Evolutionary conservation across 2,797 vertebrate species (phyloP).

Genomic region (Gallirallus australis): DNA sequence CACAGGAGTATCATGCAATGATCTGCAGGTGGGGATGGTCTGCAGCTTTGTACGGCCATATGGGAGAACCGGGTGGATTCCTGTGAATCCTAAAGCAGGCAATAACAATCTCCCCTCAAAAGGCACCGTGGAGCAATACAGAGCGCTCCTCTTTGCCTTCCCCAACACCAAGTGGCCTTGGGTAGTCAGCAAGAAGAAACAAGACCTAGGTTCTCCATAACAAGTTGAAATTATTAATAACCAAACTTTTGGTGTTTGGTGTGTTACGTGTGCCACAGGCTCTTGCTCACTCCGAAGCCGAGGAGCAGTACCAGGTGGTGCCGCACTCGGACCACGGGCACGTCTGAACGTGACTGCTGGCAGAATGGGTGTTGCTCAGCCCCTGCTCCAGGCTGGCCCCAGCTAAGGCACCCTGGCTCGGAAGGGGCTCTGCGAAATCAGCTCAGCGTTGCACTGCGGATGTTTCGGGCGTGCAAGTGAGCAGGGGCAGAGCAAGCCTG

Average conservation of each 20-base stretch:
- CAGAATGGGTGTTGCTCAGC: neutral
- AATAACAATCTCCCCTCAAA: neutral
- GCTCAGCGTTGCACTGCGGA: fast-evolving
- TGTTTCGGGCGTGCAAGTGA: neutral
- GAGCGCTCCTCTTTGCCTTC: neutral
- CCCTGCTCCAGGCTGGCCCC: neutral
- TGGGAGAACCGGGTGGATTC: neutral
- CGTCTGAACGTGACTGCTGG: fast-evolving
- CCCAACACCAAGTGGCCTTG: neutral
- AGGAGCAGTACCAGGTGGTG: neutral
- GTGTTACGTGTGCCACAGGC: neutral
- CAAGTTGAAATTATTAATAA: neutral
- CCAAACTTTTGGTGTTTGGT: neutral
- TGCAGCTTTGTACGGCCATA: neutral
- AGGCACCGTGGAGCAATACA: neutral
- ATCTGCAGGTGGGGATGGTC: neutral
- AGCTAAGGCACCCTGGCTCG: neutral
- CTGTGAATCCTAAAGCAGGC: neutral
- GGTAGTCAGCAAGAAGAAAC: neutral
- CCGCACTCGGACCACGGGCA: fast-evolving
- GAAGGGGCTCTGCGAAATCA: neutral
- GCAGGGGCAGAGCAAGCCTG: neutral
- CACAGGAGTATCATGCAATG: neutral
- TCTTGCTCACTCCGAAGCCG: neutral
- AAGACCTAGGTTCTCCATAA: neutral